phyloP scores from a whole-genome alignment of 1,140 invertebrate species.

The Proales similis region DNA sequence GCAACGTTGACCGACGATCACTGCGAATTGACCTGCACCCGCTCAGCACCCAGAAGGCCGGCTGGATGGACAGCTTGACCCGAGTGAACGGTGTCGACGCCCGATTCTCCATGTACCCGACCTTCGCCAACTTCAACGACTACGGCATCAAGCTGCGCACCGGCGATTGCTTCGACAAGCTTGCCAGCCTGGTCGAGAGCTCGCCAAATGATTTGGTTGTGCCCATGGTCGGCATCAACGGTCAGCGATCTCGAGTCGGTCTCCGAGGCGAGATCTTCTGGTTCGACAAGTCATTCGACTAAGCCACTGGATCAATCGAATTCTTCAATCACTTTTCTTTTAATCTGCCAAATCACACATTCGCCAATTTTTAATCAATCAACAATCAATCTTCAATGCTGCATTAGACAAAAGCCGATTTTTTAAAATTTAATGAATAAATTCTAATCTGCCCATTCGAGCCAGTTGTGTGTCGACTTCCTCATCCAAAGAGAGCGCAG shows the following conservation, averaged over 20 bases:
- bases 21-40: neutral
- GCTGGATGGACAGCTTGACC: constrained; percentile 19
- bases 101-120: neutral
- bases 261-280: constrained; percentile 31
- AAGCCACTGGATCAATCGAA: neutral
- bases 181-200: constrained; percentile 8
- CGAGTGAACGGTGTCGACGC: neutral
- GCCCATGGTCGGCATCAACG: constrained; percentile 13
- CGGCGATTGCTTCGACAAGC: constrained; percentile 21
- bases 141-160: constrained; percentile 13
- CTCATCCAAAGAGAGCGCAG: no score
- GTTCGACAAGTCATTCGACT: constrained; percentile 13
- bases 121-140: neutral
- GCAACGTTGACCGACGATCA: constrained; percentile 1
- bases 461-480: no score
- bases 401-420: neutral
- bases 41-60: neutral
- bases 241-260: neutral
- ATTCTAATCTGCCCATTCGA: neutral
- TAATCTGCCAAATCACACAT: neutral
- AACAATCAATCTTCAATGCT: no score
- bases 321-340: neutral
- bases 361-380: neutral
- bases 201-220: constrained; percentile 3
- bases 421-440: neutral